Evolutionary conservation across 2,888 invertebrate genomes (phyloP).

Genomic region (Junonia oenone): DNA sequence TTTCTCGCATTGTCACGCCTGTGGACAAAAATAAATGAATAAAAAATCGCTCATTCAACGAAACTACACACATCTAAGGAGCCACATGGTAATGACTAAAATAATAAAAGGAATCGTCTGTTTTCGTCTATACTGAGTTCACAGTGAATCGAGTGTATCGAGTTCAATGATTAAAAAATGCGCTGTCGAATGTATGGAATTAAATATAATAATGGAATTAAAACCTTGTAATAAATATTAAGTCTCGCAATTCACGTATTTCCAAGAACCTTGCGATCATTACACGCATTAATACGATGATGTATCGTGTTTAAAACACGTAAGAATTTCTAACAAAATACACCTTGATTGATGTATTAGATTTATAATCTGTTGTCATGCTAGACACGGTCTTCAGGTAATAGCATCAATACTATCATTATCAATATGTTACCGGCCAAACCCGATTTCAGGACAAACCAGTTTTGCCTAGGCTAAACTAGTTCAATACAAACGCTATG

Average conservation of each 20-base stretch:
- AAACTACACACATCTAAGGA: not conserved
- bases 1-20: conserved; percentile 94
- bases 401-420: too few species aligned
- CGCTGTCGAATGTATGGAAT: not conserved
- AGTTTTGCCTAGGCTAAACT: too few species aligned
- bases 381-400: not conserved
- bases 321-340: conserved; percentile 6
- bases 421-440: too few species aligned
- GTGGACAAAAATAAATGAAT: conserved; percentile 58
- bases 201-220: not conserved
- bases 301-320: conserved; percentile 7
- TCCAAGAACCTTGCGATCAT: conserved; percentile 12
- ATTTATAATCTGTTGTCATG: conserved; percentile 6
- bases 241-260: conserved; percentile 8
- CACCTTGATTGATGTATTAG: not conserved
- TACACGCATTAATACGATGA: conserved; percentile 11
- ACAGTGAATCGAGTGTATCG: not conserved
- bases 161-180: not conserved
- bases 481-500: not conserved
- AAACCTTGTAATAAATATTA: conserved; percentile 14
- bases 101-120: not conserved
- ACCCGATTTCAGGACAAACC: too few species aligned
- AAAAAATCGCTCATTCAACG: conserved; percentile 12
- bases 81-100: not conserved
- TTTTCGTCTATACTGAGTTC: not conserved